These are phyloP conservation scores for Drosophila saltans DNA, from an alignment of 1,140 invertebrate genomes.

Conservation along the genomic window DNA sequence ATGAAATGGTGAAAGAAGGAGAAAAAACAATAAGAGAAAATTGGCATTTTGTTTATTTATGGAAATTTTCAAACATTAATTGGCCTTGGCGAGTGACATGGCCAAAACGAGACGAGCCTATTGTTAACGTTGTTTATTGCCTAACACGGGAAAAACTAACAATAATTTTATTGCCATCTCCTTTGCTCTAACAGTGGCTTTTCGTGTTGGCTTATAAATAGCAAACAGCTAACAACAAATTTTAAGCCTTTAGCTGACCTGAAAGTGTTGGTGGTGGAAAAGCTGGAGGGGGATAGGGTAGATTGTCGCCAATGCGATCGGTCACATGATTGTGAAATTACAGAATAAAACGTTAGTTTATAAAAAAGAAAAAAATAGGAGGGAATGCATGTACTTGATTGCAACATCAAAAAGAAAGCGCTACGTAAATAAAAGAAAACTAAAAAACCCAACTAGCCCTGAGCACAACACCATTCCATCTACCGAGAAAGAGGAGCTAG, in stretches of 20 bases:
- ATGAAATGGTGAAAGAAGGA: slow-evolving; percentile 33
- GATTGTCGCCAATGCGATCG: neutral
- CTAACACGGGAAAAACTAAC: neutral
- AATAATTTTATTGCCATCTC: slow-evolving; percentile 22
- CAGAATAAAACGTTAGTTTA: slow-evolving; percentile 39
- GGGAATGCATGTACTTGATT: slow-evolving; percentile 53
- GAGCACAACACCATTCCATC: slow-evolving; percentile 37
- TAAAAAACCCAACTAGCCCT: slow-evolving; percentile 35
- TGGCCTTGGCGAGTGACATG: slow-evolving; percentile 1
- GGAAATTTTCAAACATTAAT: neutral
- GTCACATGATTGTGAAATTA: slow-evolving; percentile 20
- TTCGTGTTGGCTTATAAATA: slow-evolving; percentile 42
- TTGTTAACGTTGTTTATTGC: slow-evolving; percentile 31
- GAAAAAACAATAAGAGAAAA: neutral
- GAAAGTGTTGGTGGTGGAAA: neutral
- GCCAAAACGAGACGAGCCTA: slow-evolving; percentile 13
- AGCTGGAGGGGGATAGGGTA: neutral
- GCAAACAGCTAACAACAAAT: slow-evolving; percentile 2
- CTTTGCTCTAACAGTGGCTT: neutral
- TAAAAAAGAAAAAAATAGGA: slow-evolving; percentile 18
- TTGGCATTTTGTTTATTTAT: slow-evolving; percentile 26
- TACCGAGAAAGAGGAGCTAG: neutral
- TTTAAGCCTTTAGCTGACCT: slow-evolving; percentile 1
- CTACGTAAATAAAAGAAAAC: slow-evolving; percentile 39
- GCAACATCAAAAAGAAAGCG: slow-evolving; percentile 62